Evolutionary conservation across 2,797 vertebrate species (phyloP).

Genomic region (Sebastes elongatus): DNA sequence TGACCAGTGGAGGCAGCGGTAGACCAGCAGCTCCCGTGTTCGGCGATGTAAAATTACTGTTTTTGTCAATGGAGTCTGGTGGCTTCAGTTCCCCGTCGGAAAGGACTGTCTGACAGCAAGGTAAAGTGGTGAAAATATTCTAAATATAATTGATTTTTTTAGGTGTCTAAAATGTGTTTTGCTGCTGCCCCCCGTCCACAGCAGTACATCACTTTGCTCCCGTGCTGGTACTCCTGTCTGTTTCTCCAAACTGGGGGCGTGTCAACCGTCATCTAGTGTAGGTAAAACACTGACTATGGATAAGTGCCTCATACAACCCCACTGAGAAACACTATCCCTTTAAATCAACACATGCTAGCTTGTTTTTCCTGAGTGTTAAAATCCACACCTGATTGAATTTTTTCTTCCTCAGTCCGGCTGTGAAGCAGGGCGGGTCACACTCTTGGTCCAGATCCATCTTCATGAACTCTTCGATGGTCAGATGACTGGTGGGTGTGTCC

Average conservation of each 20-base stretch:
- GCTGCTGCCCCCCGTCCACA: background rate
- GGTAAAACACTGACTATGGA: background rate
- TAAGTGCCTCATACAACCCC: accelerated
- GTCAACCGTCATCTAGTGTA: accelerated
- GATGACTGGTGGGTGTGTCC: constrained; percentile 94
- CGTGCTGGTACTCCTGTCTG: too few species aligned
- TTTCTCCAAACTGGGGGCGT: too few species aligned
- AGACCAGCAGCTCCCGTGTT: background rate
- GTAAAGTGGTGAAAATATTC: too few species aligned
- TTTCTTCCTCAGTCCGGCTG: constrained; percentile 87
- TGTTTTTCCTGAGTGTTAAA: background rate
- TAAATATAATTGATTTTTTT: background rate
- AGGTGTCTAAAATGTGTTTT: background rate
- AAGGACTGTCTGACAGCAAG: too few species aligned
- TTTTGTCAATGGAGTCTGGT: background rate
- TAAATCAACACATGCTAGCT: background rate
- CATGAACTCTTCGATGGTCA: constrained; percentile 98
- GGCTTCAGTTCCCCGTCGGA: background rate
- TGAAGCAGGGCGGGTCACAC: constrained; percentile 95
- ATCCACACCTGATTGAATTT: constrained; percentile 85
- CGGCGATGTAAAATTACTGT: background rate
- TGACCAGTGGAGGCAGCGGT: background rate
- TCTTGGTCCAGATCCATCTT: constrained; percentile 92
- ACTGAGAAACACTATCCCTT: background rate
- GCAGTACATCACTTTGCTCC: background rate